Percentiles rank a stretch among this genome's conserved stretches.
Evolutionary conservation across 2,888 invertebrate species (phyloP).

Genomic region (Physocephala rufipes): DNA sequence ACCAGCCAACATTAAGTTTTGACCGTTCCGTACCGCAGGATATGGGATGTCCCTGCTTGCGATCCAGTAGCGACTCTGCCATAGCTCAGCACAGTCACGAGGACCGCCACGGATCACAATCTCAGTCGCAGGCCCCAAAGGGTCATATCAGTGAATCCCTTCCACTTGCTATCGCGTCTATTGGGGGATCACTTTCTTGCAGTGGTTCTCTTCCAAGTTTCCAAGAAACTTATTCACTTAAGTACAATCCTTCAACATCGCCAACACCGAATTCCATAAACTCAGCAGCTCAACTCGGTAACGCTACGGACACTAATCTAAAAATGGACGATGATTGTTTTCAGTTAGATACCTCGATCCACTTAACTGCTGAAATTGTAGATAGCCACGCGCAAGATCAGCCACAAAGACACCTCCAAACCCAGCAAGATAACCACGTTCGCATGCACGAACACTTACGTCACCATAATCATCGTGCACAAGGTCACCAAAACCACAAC

Average conservation of each 20-base stretch:
- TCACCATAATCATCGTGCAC: conserved; percentile 40
- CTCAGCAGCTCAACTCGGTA: conserved; percentile 46
- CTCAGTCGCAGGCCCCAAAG: conserved; percentile 43
- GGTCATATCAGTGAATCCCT: conserved; percentile 31
- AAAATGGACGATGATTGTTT: conserved; percentile 90
- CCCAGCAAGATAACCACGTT: conserved; percentile 47
- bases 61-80: conserved; percentile 65
- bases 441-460: conserved; percentile 49
- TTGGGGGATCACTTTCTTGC: conserved; percentile 58
- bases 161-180: conserved; percentile 53
- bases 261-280: conserved; percentile 44
- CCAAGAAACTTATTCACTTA: conserved; percentile 86
- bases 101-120: conserved; percentile 51
- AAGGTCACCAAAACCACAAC: conserved; percentile 42
- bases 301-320: conserved; percentile 70
- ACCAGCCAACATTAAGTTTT: conserved; percentile 57
- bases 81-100: conserved; percentile 60
- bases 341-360: conserved; percentile 64
- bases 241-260: conserved; percentile 71
- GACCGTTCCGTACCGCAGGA: conserved; percentile 57
- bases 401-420: conserved; percentile 45
- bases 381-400: conserved; percentile 47
- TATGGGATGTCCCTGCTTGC: conserved; percentile 57
- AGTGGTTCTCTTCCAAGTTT: conserved; percentile 82
- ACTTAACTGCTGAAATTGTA: conserved; percentile 36